Evolutionary conservation across 2,113 vertebrate species (phyloP).

Genomic region (Nymphicus hollandicus): DNA sequence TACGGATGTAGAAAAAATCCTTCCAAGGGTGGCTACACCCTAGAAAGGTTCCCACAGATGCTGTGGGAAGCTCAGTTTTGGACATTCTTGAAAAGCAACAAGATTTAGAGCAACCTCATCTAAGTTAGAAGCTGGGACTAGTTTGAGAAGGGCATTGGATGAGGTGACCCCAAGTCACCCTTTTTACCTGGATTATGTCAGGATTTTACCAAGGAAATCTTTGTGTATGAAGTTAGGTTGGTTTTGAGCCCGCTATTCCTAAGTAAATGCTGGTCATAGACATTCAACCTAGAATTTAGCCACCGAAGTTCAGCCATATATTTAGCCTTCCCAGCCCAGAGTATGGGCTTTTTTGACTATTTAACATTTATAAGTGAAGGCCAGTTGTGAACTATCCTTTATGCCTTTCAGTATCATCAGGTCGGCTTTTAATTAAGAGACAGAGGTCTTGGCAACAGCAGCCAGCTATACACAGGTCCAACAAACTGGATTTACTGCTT

Average conservation of each 20-base stretch:
- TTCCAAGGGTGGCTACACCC: not conserved
- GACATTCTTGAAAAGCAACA: not conserved
- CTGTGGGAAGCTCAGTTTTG: not conserved
- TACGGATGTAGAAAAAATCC: not conserved
- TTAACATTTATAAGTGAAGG: not conserved
- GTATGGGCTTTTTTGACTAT: not conserved
- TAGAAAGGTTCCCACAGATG: not conserved
- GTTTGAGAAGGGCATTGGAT: accelerated
- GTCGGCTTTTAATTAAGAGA: not conserved
- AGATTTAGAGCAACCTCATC: not conserved
- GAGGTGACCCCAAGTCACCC: not conserved
- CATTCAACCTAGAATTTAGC: not conserved
- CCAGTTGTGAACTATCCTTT: not conserved
- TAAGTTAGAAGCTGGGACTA: not conserved
- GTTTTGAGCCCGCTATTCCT: not conserved
- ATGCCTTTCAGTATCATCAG: not conserved
- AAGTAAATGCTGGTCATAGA: not conserved
- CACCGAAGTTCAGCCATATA: not conserved
- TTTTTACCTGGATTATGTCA: not conserved
- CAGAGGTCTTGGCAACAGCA: not conserved
- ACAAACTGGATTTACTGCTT: not conserved
- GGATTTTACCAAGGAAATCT: not conserved
- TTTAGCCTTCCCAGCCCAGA: not conserved
- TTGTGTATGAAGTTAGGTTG: not conserved
- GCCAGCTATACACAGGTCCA: not conserved